Base-by-base conservation (phyloP, 2,113 vertebrate genomes). In the Brienomyrus longianalis region DNA sequence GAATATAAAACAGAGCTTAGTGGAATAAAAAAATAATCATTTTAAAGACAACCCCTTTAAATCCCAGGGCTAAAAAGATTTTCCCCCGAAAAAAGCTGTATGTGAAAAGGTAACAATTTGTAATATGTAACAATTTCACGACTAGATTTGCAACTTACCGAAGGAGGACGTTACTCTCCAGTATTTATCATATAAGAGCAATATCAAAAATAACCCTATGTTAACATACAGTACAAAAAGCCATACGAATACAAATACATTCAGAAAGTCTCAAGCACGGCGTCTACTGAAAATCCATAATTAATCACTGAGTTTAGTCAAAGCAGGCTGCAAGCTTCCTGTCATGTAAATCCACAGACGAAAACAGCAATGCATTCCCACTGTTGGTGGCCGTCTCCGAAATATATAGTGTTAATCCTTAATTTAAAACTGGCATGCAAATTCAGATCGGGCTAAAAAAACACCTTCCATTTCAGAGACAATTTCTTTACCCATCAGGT, bases 191-290 rank as follows among this genome's bases (percentile, higher is more conserved):
- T 84, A 48, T 11, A 50, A 48, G 7, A 84, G 0, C 21, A 84
- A 17, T 35, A 17, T 31, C 51, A 43, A 87, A 54, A 23, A 51
- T 56, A 87, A 62, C 27, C 9, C 62, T 48, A 66, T 88, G 19
- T 56, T 43, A 35, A 31, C 77, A 89, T 19, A 89, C 31, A 89
- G 59, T 19, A 89, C 19, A 83, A 83, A 84, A 89, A 54, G 35
- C 10, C 23, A 27, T n/a, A 47, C 27, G 51, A 83, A 89, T 62
- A 56, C 35, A 19, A 56, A 62, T 59, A 52, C 39, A 83, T 35
- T 80, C 31, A 84, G 84, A 27, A 80, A 62, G 11, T 84, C 13
- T 23, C 39, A 43, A n/a, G 83, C 21, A 31, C 31, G 31, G 3
- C 27, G 6, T 15, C 51, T 15, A 23, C 19, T 45, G 77, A 84